Conservation (phyloP, 2,888 invertebrate genomes). For the Coleophora deauratella region DNA sequence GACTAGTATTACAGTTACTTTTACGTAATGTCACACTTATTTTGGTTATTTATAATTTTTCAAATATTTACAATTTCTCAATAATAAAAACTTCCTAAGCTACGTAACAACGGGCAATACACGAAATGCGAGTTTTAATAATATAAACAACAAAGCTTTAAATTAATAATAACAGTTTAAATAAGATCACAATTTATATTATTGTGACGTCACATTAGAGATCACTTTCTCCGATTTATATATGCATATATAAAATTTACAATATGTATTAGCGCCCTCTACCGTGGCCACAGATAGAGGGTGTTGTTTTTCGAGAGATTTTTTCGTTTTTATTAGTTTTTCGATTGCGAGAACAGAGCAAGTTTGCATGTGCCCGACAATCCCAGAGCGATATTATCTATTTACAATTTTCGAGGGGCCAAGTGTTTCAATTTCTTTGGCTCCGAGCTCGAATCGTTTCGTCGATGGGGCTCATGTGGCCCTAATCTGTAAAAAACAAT, state of each 20-base stretch:
- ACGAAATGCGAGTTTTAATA: conserved; percentile 47
- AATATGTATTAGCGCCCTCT: conserved; percentile 41
- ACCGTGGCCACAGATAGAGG: conserved; percentile 69
- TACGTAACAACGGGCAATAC: conserved; percentile 47
- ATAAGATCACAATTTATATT: conserved; percentile 49
- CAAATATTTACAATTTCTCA: conserved; percentile 36
- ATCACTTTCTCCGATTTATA: conserved; percentile 62
- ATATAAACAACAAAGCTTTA: conserved; percentile 42
- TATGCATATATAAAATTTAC: conserved; percentile 65
- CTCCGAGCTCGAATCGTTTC: conserved; percentile 66
- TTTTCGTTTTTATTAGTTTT: conserved; percentile 43
- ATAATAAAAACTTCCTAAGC: conserved; percentile 28
- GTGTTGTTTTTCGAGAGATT: conserved; percentile 46
- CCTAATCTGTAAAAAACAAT: conserved; percentile 59
- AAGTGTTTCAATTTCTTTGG: conserved; percentile 33
- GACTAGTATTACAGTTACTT: conserved; percentile 67
- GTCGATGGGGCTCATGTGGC: conserved; percentile 47
- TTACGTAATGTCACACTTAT: conserved; percentile 48
- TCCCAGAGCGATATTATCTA: conserved; percentile 52
- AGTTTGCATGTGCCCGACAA: conserved; percentile 52
- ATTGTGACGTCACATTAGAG: conserved; percentile 72
- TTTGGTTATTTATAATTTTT: conserved; percentile 32
- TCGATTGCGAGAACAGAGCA: conserved; percentile 65
- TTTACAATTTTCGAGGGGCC: conserved; percentile 50
- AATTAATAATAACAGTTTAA: conserved; percentile 26